Percentiles rank a stretch among this genome's conserved stretches.
Evolutionary conservation across 2,797 vertebrate species (phyloP).

Genomic region (Busarellus nigricollis): DNA sequence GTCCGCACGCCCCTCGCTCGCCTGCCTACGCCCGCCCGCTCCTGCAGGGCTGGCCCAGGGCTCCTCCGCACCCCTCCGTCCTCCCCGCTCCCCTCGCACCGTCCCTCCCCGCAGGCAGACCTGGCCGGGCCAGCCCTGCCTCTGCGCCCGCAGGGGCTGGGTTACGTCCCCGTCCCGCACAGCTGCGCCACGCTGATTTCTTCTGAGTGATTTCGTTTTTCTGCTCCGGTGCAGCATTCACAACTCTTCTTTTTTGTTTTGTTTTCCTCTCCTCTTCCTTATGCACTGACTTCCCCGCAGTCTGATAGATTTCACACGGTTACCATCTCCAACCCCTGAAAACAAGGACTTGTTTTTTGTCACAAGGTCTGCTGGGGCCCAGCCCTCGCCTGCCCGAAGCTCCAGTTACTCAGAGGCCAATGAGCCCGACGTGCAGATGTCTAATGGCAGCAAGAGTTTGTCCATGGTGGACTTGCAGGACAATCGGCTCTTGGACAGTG

Average conservation of each 20-base stretch:
- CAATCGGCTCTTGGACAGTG: constrained; percentile 84
- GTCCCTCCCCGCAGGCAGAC: neutral
- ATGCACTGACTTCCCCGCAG: constrained; percentile 82
- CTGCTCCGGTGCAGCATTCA: constrained; percentile 65
- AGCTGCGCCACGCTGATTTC: constrained; percentile 7
- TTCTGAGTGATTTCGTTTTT: constrained; percentile 56
- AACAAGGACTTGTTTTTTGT: constrained; percentile 99
- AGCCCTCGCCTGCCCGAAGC: constrained; percentile 95
- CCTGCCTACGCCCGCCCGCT: neutral
- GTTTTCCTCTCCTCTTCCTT: constrained; percentile 73
- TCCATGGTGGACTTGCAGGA: constrained; percentile 99
- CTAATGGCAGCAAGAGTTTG: constrained; percentile 95
- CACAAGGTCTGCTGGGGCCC: constrained; percentile 93
- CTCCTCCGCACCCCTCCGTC: neutral
- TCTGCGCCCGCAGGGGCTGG: neutral
- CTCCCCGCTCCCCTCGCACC: neutral
- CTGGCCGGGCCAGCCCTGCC: neutral
- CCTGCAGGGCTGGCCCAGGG: neutral
- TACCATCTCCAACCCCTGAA: constrained; percentile 98
- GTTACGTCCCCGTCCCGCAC: neutral
- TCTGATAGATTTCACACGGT: constrained; percentile 96
- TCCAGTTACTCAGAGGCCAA: constrained; percentile 99
- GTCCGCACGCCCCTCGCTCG: rapidly evolving
- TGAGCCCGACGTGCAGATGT: constrained; percentile 91
- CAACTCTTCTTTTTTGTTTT: constrained; percentile 72